These are phyloP conservation scores for Mongoloraphidia duomilia DNA, from an alignment of 2,888 invertebrate genomes.

Conservation along the genomic window DNA sequence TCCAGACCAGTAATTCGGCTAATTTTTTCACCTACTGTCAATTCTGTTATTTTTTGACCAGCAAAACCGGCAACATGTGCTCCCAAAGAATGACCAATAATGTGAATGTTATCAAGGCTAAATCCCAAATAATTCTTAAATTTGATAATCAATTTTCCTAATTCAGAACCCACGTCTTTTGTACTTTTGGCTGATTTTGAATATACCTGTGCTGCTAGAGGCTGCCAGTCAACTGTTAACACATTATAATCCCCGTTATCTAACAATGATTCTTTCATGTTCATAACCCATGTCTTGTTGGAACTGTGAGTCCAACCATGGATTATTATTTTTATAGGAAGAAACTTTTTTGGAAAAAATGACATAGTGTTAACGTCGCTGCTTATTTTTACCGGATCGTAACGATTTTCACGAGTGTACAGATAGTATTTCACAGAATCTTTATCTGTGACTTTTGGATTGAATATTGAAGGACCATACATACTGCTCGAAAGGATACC, in stretches of 20 bases:
- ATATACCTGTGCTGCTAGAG: constrained; percentile 21
- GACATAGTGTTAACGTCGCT: not conserved
- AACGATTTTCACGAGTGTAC: constrained; percentile 8
- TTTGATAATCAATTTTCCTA: constrained; percentile 6
- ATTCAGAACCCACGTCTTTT: constrained; percentile 5
- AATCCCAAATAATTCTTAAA: constrained; percentile 9
- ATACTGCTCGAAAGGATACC: too few relatives aligned
- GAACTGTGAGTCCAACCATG: constrained; percentile 33
- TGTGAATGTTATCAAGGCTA: constrained; percentile 17
- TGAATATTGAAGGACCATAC: too few relatives aligned
- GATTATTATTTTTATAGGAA: constrained; percentile 27
- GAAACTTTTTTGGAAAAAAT: too few relatives aligned
- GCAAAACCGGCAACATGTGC: constrained; percentile 23
- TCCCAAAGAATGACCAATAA: constrained; percentile 26
- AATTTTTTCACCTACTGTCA: constrained; percentile 20
- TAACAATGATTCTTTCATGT: constrained; percentile 28
- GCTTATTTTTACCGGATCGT: constrained; percentile 3
- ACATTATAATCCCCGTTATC: constrained; percentile 30
- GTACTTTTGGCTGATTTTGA: constrained; percentile 20
- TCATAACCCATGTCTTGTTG: constrained; percentile 22
- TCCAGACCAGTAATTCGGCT: constrained; percentile 39
- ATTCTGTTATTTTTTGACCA: constrained; percentile 18
- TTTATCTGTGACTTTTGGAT: too few relatives aligned
- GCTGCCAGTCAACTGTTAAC: constrained; percentile 35
- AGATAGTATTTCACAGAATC: constrained; percentile 3